Base-by-base conservation (phyloP, 2,888 invertebrate genomes). In the Embidobia sp. region DNA sequence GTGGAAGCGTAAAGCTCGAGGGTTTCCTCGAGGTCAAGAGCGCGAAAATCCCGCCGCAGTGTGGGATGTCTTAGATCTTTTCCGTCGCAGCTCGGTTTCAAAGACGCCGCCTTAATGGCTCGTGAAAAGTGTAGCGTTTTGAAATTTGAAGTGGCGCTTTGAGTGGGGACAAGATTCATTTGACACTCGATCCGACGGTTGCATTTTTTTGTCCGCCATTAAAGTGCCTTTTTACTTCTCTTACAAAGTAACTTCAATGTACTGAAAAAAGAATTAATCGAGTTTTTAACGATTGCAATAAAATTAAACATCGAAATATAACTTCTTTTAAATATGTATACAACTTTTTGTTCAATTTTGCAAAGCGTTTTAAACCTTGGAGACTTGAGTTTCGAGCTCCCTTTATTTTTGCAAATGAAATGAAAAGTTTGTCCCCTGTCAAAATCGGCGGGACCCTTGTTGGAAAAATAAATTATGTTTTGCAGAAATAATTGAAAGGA, bases 41-140 rank as follows among this genome's bases (percentile, higher is more conserved):
- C 85, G 88, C 88, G 88, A 88, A 88, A 87, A 86, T 88, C 87
- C 86, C 85, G 80, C 75, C 75, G 69, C 66, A 69, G 35, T 63
- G 48, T 51, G 70, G 73, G 69, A 67, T 69, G 78, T 73, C 77
- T 86, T 64, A 81, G 85, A 87, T 86, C 77, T 84, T 80, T 40
- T 79, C 84, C 85, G 85, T 79, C 72, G 76, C 77, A 81, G 80
- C 73, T 79, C 69, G 40, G 57, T 85, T 85, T 86, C 85, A 85
- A 86, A 86, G 79, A 66, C 10, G 70, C 82, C 80, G 82, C 57
- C 61, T 11, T 53, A 51, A 57, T 35, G 61, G 66, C 59, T 67
- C 69, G 74, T 77, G 70, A 78, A 81, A 80, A 70, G 48, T 77
- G 67, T 77, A 78, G 57, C 77, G 63, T 77, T 59, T 75, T 78